Conservation (phyloP, 37 sponge, comb jelly and placozoan genomes). For the Oscarella lobularis region DNA sequence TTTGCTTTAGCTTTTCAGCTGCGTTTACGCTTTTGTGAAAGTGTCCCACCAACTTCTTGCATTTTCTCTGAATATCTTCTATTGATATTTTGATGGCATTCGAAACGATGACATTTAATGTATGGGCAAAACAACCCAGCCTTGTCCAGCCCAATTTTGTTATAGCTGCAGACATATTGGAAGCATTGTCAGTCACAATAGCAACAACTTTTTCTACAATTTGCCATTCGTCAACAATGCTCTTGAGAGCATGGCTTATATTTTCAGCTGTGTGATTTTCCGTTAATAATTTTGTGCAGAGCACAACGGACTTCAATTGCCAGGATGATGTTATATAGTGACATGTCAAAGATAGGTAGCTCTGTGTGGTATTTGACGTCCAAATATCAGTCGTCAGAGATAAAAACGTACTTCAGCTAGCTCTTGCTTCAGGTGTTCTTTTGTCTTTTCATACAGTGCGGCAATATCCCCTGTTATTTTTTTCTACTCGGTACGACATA, state of each 20-base stretch:
- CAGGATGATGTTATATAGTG: neutral
- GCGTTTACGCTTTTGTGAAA: neutral
- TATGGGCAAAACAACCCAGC: neutral
- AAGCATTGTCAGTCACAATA: neutral
- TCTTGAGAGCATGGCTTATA: neutral
- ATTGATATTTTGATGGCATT: neutral
- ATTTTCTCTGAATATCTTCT: too few relatives aligned
- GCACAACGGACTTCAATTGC: neutral
- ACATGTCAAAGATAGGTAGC: neutral
- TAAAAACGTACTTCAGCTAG: neutral
- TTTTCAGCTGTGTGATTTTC: neutral
- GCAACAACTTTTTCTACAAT: neutral
- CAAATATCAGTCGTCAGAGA: neutral
- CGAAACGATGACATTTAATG: neutral
- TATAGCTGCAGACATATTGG: neutral
- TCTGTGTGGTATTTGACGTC: neutral
- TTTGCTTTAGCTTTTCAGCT: neutral
- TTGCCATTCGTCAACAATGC: neutral
- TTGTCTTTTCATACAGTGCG: neutral
- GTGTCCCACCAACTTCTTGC: neutral
- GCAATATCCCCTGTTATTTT: neutral
- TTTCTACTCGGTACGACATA: neutral
- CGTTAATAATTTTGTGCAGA: neutral
- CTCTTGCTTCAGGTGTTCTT: neutral
- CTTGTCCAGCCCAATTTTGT: neutral